Evolutionary conservation across 2,888 invertebrate genomes (phyloP).

Genomic region (Lutraria lutraria): DNA sequence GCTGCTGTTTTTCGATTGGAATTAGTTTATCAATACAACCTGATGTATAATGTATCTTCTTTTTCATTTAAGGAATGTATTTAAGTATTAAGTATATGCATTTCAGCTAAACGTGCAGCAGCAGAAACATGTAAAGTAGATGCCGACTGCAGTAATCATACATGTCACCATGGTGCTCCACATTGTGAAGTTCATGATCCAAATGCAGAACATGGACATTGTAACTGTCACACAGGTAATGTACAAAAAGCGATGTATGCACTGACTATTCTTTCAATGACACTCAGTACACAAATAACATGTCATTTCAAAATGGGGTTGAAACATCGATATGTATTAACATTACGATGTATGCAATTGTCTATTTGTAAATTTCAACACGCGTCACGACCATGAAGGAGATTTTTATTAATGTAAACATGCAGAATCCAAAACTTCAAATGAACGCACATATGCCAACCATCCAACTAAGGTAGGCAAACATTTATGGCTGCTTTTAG

Average conservation of each 20-base stretch:
- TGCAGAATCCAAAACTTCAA: too few relatives aligned
- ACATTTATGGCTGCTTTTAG: too few relatives aligned
- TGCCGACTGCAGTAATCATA: conserved; percentile 24
- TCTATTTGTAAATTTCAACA: too few relatives aligned
- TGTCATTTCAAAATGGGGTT: neutral
- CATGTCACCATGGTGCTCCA: conserved; percentile 38
- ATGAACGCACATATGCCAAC: too few relatives aligned
- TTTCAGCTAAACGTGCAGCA: conserved; percentile 10
- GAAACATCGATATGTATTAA: neutral
- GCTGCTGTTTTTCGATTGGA: neutral
- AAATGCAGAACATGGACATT: conserved; percentile 28
- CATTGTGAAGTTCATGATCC: conserved; percentile 43
- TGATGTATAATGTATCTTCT: neutral
- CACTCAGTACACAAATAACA: neutral
- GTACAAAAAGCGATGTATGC: neutral
- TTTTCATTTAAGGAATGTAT: neutral
- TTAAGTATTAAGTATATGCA: neutral
- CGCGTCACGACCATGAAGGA: too few relatives aligned
- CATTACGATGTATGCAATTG: too few relatives aligned
- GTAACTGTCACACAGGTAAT: conserved; percentile 27
- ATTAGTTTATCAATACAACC: neutral
- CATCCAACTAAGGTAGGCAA: too few relatives aligned
- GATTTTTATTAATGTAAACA: too few relatives aligned
- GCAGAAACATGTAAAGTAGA: conserved; percentile 30
- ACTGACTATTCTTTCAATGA: neutral